phyloP scores from a whole-genome alignment of 2,797 vertebrate genomes.

The Enteromius viviparus region DNA sequence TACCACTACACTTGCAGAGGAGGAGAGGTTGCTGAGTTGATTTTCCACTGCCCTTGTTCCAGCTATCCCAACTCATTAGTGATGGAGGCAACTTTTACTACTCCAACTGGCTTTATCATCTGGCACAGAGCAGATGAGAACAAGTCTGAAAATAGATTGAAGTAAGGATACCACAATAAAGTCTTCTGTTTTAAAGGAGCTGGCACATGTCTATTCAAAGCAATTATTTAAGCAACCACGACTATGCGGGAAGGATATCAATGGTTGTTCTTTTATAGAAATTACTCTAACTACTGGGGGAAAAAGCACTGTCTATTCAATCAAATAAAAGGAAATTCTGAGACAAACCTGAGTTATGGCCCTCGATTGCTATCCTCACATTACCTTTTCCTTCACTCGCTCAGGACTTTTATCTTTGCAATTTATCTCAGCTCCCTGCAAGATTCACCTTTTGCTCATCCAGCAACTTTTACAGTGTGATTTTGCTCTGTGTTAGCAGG shows the following conservation, averaged over 20 bases:
- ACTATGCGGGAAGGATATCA: constrained; percentile 15
- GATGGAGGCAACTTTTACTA: constrained; percentile 58
- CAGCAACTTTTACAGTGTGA: constrained; percentile 51
- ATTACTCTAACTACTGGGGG: not conserved
- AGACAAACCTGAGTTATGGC: constrained; percentile 37
- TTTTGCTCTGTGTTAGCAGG: constrained; percentile 61
- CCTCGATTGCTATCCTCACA: constrained; percentile 42
- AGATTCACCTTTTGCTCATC: constrained; percentile 52
- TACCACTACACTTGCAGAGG: constrained; percentile 23
- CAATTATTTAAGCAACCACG: constrained; percentile 32
- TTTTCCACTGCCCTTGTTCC: constrained; percentile 44
- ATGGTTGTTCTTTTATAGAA: constrained; percentile 37
- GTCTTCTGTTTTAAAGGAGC: constrained; percentile 36
- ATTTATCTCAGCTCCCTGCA: constrained; percentile 29
- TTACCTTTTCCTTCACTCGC: constrained; percentile 35
- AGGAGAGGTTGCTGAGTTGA: constrained; percentile 38
- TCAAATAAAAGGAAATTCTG: constrained; percentile 34
- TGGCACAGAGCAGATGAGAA: constrained; percentile 49
- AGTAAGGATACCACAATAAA: constrained; percentile 50
- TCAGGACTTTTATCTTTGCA: constrained; percentile 41
- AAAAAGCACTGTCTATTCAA: not conserved
- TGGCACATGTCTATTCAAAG: constrained; percentile 37
- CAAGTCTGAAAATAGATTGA: constrained; percentile 58
- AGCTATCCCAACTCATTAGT: constrained; percentile 60
- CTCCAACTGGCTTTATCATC: constrained; percentile 56